Percentiles rank a stretch among this genome's conserved stretches.
phyloP scores from a whole-genome alignment of 2,113 vertebrate genomes.

The Syrmaticus mikado region DNA sequence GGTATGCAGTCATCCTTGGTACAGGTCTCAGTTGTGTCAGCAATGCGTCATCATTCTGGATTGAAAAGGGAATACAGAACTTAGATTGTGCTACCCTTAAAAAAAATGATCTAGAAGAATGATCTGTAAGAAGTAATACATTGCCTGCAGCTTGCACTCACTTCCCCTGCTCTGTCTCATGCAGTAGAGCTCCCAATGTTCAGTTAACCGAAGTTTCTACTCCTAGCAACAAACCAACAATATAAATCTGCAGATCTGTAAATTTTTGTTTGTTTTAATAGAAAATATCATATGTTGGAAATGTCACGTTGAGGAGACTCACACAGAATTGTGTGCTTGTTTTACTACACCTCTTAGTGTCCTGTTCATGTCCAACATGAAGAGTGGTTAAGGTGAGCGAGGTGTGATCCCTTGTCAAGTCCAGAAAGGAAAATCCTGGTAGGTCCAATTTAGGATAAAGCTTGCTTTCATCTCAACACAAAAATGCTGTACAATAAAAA shows the following conservation, averaged over 20 bases:
- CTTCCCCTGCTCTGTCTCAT: too few relatives aligned
- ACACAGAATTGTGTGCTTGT: background rate
- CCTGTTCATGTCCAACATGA: rapidly evolving
- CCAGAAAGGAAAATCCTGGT: background rate
- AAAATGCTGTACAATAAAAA: background rate
- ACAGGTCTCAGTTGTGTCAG: background rate
- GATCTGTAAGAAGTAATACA: background rate
- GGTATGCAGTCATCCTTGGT: background rate
- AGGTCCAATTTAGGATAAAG: background rate
- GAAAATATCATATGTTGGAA: background rate
- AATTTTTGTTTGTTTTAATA: background rate
- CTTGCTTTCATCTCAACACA: background rate
- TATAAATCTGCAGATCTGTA: background rate
- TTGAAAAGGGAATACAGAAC: background rate
- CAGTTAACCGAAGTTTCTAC: background rate
- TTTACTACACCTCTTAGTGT: background rate
- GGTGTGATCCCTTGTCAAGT: background rate
- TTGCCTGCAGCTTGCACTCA: background rate
- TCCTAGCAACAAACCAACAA: background rate
- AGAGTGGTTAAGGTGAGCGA: background rate
- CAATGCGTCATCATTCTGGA: background rate
- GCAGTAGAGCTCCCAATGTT: background rate
- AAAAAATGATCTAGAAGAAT: background rate
- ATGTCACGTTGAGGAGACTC: background rate
- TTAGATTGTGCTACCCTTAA: background rate